Conservation (phyloP, 2,113 vertebrate genomes). For the Tetraodon nigroviridis region DNA sequence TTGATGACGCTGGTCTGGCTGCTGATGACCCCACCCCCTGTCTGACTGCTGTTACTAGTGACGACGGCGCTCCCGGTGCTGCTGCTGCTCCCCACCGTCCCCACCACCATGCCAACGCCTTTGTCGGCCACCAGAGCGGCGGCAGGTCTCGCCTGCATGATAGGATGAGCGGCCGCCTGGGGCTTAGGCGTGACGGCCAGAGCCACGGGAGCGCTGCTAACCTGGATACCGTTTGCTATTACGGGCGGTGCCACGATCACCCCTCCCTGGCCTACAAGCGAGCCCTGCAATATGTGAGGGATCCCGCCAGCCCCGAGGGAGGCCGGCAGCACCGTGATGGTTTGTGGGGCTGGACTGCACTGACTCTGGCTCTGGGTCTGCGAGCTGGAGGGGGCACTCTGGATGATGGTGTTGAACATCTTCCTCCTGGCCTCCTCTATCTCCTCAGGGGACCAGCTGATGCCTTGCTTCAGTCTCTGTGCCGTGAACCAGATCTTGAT, state of each 20-base stretch:
- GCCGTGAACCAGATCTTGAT: conserved; percentile 99
- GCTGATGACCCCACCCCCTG: conserved; percentile 45
- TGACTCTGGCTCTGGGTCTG: conserved; percentile 61
- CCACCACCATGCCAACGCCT: conserved; percentile 71
- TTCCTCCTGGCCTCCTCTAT: conserved; percentile 97
- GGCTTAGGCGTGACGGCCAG: conserved; percentile 84
- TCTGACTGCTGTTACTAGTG: conserved; percentile 34
- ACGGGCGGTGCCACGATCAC: conserved; percentile 90
- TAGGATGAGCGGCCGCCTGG: conserved; percentile 74
- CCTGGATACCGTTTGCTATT: conserved; percentile 87
- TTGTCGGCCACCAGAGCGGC: conserved; percentile 75
- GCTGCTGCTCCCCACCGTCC: conserved; percentile 71
- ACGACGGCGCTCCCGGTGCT: conserved; percentile 44
- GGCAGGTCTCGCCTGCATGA: conserved; percentile 76
- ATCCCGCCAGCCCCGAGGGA: conserved; percentile 80
- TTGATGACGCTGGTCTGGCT: conserved; percentile 65
- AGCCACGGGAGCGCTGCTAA: conserved; percentile 81
- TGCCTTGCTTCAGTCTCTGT: conserved; percentile 95
- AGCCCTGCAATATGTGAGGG: conserved; percentile 88
- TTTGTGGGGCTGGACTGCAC: conserved; percentile 67
- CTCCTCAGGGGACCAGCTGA: conserved; percentile 99
- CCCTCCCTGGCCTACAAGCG: conserved; percentile 83
- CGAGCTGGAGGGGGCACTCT: conserved; percentile 79
- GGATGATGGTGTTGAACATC: conserved; percentile 98
- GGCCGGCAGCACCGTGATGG: conserved; percentile 89